Percentiles rank a stretch among this genome's conserved stretches.
These are phyloP conservation scores for Nematopogon swammerdamellus DNA, from an alignment of 2,888 invertebrate genomes.

Conservation along the genomic window DNA sequence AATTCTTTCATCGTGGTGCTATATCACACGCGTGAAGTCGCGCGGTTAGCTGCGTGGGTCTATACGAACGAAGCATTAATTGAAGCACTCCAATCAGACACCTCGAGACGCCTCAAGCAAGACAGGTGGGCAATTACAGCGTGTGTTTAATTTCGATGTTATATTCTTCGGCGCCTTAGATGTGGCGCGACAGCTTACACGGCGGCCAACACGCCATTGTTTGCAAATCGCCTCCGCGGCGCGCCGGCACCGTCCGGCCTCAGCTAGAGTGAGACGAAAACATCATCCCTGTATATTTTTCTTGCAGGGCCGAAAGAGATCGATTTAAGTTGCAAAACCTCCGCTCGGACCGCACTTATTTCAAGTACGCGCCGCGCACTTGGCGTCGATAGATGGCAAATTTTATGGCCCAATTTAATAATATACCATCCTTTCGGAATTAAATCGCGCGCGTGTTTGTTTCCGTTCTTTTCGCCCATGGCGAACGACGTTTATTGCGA, in stretches of 20 bases:
- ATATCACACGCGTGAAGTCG: no score
- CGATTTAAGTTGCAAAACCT: not conserved
- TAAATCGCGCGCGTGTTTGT: slow-evolving; percentile 19
- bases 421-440: slow-evolving; percentile 17
- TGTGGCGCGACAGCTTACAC: slow-evolving; percentile 33
- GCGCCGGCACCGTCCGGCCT: not conserved
- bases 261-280: not conserved
- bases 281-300: no score
- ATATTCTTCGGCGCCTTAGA: slow-evolving; percentile 34
- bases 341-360: slow-evolving; percentile 16
- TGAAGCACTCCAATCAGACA: no score
- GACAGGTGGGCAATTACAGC: not conserved
- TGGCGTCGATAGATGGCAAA: slow-evolving; percentile 21
- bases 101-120: no score
- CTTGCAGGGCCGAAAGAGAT: not conserved
- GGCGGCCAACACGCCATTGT: slow-evolving; percentile 49
- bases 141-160: slow-evolving; percentile 35
- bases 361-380: slow-evolving; percentile 13
- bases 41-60: no score
- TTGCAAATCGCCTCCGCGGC: slow-evolving; percentile 34
- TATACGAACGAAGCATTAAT: no score
- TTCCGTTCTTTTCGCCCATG: slow-evolving; percentile 21
- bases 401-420: slow-evolving; percentile 27
- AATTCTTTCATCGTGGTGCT: no score
- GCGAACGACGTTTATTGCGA: slow-evolving; percentile 22